phyloP scores from a whole-genome alignment of 2,113 vertebrate genomes.

The Dasyprocta punctata region DNA sequence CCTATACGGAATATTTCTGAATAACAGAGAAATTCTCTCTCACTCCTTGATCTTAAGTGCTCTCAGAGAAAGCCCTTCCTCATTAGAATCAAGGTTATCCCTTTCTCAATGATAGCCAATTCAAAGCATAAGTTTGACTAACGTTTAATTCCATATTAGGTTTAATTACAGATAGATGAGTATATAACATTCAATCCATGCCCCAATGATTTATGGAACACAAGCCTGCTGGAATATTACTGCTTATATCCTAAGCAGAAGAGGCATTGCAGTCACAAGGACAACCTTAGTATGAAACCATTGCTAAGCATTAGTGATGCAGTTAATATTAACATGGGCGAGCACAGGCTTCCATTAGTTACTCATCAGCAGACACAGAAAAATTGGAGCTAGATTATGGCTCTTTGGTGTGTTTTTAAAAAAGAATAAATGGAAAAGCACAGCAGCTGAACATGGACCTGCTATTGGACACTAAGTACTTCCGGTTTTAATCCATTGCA shows the following conservation, averaged over 20 bases:
- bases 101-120: slow-evolving; percentile 28
- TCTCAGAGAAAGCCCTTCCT: neutral
- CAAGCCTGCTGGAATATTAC: slow-evolving; percentile 23
- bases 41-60: neutral
- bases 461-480: neutral
- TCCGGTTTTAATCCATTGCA: neutral
- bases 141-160: slow-evolving; percentile 62
- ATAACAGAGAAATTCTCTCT: neutral
- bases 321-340: slow-evolving; percentile 69
- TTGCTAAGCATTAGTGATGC: slow-evolving; percentile 61
- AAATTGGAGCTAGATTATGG: slow-evolving; percentile 18
- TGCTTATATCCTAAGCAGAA: slow-evolving; percentile 23
- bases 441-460: slow-evolving; percentile 22
- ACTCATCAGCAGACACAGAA: slow-evolving; percentile 70
- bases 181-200: slow-evolving; percentile 54
- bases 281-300: slow-evolving; percentile 51
- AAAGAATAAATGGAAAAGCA: slow-evolving; percentile 47
- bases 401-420: slow-evolving; percentile 55
- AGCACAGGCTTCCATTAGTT: slow-evolving; percentile 61
- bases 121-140: slow-evolving; percentile 49
- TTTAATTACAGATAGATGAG: slow-evolving; percentile 72
- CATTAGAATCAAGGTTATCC: slow-evolving; percentile 52
- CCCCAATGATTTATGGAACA: slow-evolving; percentile 55
- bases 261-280: slow-evolving; percentile 47
- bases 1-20: neutral